Percentiles rank a stretch among this genome's conserved stretches.
Evolutionary conservation across 1,140 invertebrate genomes (phyloP).

Genomic region (Ceratosolen fusciceps): DNA sequence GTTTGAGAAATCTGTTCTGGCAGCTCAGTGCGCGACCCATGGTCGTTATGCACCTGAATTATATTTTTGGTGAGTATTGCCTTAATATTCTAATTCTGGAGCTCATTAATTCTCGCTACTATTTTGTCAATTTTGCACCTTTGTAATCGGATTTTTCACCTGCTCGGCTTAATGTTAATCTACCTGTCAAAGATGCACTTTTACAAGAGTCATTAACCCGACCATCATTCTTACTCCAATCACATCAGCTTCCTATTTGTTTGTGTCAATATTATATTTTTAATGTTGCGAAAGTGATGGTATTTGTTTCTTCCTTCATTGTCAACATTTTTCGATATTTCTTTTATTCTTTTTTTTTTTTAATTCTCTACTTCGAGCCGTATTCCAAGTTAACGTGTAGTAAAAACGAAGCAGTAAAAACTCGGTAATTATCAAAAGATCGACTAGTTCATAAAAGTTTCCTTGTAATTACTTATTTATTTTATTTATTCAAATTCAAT

Average conservation of each 20-base stretch:
- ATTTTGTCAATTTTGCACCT: background rate
- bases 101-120: background rate
- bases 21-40: background rate
- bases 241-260: too few relatives aligned
- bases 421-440: background rate
- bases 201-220: background rate
- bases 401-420: background rate
- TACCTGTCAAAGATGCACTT: background rate
- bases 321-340: background rate
- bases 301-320: constrained; percentile 8
- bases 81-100: background rate
- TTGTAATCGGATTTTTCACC: constrained; percentile 5
- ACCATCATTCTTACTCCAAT: background rate
- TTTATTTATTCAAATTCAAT: background rate
- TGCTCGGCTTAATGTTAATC: background rate
- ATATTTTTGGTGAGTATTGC: constrained; percentile 15
- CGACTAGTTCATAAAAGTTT: too few relatives aligned
- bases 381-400: background rate
- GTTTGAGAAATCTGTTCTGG: background rate
- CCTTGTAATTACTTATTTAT: background rate
- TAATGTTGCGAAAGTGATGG: background rate
- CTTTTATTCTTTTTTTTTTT: background rate
- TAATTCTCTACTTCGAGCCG: too few relatives aligned
- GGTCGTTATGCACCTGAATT: constrained; percentile 36
- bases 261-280: constrained; percentile 4